A percentile compares a stretch with the other conserved stretches of the same genome.
phyloP scores from a whole-genome alignment of 2,113 vertebrate species.

The Forbesichthys papilliferus region DNA sequence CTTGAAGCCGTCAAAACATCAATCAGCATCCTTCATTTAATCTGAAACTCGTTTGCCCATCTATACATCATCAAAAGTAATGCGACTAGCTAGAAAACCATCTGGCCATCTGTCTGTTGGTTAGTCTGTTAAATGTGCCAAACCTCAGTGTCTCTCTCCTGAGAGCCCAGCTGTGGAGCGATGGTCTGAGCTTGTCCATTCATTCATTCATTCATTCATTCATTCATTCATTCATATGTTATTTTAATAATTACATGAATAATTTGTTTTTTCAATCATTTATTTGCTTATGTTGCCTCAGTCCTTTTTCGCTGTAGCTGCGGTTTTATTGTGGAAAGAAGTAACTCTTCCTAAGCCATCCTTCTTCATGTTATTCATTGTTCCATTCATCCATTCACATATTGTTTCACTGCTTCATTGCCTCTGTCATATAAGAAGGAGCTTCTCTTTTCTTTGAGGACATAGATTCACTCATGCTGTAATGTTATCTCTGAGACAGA shows the following conservation, averaged over 20 bases:
- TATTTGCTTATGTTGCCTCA: not conserved
- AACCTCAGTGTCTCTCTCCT: not conserved
- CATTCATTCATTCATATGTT: constrained; percentile 7
- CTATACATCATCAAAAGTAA: no score
- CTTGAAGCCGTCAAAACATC: no score
- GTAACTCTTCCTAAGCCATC: not conserved
- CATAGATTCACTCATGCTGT: not conserved
- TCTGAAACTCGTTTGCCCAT: no score
- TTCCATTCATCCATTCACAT: not conserved
- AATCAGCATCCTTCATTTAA: no score
- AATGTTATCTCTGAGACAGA: constrained; percentile 26
- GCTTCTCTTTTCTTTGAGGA: not conserved
- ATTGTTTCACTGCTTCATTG: not conserved
- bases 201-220: not conserved
- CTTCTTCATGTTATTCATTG: constrained; percentile 2
- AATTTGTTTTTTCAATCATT: constrained; percentile 15
- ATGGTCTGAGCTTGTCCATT: not conserved
- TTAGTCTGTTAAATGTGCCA: not conserved
- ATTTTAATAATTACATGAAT: not conserved
- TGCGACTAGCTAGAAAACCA: no score
- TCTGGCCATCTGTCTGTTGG: no score
- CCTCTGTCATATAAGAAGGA: not conserved
- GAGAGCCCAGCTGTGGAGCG: not conserved
- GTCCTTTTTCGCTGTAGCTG: no score
- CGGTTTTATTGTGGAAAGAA: not conserved